Evolutionary conservation across 2,113 vertebrate species (phyloP).

Genomic region (Microcebus murinus): DNA sequence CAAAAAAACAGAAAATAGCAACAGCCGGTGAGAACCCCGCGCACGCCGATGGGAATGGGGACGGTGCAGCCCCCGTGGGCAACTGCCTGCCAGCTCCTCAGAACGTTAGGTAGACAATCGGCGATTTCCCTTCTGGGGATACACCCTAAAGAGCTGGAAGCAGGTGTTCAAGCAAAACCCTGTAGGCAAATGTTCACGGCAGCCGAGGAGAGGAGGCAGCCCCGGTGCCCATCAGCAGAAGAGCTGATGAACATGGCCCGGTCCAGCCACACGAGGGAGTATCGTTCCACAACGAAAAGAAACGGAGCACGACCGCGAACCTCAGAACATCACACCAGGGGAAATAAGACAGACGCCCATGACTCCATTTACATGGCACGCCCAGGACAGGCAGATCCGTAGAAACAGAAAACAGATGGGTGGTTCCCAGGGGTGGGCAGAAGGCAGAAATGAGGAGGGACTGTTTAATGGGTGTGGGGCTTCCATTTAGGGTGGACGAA

Average conservation of each 20-base stretch:
- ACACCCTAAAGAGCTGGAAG: not conserved
- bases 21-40: accelerated
- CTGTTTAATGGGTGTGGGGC: too few relatives aligned
- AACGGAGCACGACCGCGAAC: too few relatives aligned
- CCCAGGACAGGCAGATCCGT: not conserved
- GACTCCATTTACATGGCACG: not conserved
- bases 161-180: not conserved
- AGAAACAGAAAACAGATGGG: not conserved
- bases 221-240: not conserved
- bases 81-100: not conserved
- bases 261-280: not conserved
- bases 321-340: not conserved
- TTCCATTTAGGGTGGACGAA: not conserved
- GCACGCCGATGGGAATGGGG: accelerated
- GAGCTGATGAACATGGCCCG: not conserved
- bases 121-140: not conserved
- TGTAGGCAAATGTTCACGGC: not conserved
- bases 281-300: not conserved
- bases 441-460: accelerated
- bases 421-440: not conserved
- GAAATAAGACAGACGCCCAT: not conserved
- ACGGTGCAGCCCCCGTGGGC: not conserved
- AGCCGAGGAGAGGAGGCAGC: not conserved
- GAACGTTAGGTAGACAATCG: too few relatives aligned
- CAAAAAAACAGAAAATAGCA: not conserved